Evolutionary conservation across 2,888 invertebrate species (phyloP).

Genomic region (Esperia sulphurella): DNA sequence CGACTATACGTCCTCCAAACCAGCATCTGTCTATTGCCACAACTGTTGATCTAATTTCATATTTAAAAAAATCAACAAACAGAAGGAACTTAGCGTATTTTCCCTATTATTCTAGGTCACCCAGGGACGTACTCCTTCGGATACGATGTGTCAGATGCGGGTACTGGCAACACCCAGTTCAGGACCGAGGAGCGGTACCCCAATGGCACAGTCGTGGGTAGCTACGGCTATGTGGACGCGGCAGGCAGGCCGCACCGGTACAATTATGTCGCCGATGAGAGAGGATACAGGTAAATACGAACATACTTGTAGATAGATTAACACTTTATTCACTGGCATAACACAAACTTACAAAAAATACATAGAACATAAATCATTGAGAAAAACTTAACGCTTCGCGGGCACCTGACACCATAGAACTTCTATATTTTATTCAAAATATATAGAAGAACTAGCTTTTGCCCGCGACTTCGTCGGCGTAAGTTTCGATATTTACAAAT

Average conservation of each 20-base stretch:
- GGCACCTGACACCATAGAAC: no score
- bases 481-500: no score
- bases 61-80: no score
- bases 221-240: constrained; percentile 84
- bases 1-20: no score
- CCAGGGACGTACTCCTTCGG: constrained; percentile 86
- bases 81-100: no score
- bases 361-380: neutral
- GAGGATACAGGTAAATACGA: constrained; percentile 79
- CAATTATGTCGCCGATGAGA: constrained; percentile 82
- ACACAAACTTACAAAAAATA: neutral
- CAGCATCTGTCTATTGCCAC: no score
- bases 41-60: no score
- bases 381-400: no score
- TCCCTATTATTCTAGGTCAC: constrained; percentile 33
- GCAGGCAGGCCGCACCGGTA: constrained; percentile 81
- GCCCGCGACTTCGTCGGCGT: no score
- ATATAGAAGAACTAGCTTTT: no score
- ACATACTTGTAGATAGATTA: neutral
- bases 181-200: constrained; percentile 83
- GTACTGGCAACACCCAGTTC: constrained; percentile 83
- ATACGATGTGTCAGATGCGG: constrained; percentile 83
- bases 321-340: neutral
- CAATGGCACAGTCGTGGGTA: constrained; percentile 86
- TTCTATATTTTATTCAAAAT: no score